Conservation (phyloP, 2,797 vertebrate genomes). For the Sebastes aleutianus region DNA sequence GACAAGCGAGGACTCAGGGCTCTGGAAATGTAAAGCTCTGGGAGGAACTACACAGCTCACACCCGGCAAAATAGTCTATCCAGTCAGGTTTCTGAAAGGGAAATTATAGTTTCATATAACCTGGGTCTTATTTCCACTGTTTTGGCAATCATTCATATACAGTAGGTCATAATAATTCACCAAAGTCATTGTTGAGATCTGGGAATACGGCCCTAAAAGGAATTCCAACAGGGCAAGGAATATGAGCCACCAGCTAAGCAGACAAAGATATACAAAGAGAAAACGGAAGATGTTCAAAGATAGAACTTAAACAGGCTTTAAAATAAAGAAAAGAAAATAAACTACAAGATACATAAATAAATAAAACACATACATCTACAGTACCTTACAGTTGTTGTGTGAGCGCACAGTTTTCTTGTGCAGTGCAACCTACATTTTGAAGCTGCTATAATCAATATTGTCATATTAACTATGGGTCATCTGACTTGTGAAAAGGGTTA, state of each 20-base stretch:
- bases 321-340: neutral
- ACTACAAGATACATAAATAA: neutral
- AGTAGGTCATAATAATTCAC: neutral
- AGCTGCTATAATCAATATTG: neutral
- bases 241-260: neutral
- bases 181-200: neutral
- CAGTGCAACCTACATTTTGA: neutral
- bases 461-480: neutral
- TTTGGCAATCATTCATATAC: neutral
- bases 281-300: neutral
- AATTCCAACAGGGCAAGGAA: neutral
- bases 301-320: neutral
- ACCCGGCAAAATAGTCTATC: neutral
- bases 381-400: neutral
- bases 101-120: neutral
- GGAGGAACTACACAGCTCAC: slow-evolving; percentile 1
- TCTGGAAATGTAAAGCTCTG: slow-evolving; percentile 37
- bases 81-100: slow-evolving; percentile 4
- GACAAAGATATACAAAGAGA: neutral
- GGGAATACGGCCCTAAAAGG: neutral
- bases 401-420: neutral
- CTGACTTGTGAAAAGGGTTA: neutral
- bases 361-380: neutral
- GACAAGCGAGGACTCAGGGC: slow-evolving; percentile 36
- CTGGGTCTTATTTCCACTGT: neutral